Evolutionary conservation across 2,888 invertebrate genomes (phyloP).

Genomic region (Xanthorhoe designata): DNA sequence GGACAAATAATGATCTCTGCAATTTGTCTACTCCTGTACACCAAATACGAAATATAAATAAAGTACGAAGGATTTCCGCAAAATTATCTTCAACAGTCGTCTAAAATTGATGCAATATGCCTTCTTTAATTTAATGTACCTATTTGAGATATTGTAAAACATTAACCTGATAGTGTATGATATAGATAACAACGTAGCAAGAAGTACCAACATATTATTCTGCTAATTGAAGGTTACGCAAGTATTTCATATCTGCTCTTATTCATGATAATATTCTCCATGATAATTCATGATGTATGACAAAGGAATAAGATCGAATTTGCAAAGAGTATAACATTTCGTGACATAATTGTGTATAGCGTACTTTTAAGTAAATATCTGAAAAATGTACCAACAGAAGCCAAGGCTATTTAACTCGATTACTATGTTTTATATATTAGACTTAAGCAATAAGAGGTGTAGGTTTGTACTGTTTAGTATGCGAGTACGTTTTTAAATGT

Average conservation of each 20-base stretch:
- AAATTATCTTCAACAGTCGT: no score
- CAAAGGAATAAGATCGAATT: conserved; percentile 9
- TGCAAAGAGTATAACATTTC: background rate
- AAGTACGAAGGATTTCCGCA: no score
- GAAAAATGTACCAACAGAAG: conserved; percentile 2
- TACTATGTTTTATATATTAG: no score
- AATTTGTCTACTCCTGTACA: no score
- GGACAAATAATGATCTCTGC: no score
- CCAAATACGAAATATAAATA: no score
- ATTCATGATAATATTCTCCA: conserved; percentile 7
- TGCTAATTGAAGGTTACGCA: conserved; percentile 22
- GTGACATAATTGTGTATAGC: background rate
- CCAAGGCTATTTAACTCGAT: conserved; percentile 3
- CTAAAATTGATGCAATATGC: background rate
- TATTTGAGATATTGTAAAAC: background rate
- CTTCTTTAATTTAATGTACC: background rate
- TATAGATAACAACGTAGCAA: conserved; percentile 21
- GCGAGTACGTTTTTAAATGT: no score
- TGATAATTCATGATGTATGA: conserved; percentile 4
- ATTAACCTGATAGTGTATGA: conserved; percentile 7
- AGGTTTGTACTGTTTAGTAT: no score
- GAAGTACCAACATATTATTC: conserved; percentile 12
- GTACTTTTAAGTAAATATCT: conserved; percentile 9
- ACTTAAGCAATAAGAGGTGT: no score
- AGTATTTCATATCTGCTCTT: conserved; percentile 16